Percentiles rank a stretch among this genome's conserved stretches.
These are phyloP conservation scores for Phataginus tetradactyla DNA, from an alignment of 2,797 vertebrate genomes.

Conservation along the genomic window DNA sequence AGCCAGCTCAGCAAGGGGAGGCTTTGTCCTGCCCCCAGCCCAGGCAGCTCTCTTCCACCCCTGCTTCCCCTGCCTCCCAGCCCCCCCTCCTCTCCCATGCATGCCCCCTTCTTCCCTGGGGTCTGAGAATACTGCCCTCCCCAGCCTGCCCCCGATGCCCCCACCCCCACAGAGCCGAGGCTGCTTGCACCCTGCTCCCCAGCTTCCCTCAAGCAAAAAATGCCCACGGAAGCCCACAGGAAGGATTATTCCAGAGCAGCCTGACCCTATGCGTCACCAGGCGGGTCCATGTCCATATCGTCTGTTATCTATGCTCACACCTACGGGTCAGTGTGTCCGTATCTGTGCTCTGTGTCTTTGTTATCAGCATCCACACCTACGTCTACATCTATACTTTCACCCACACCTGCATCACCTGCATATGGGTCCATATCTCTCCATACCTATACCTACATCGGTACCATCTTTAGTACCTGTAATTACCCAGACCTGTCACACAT, in stretches of 20 bases:
- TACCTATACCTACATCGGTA: too few species aligned
- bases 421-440: too few species aligned
- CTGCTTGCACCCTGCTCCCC: neutral
- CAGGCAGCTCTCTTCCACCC: too few species aligned
- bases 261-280: too few species aligned
- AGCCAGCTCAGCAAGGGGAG: neutral
- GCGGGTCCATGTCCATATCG: too few species aligned
- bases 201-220: neutral
- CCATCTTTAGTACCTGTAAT: neutral
- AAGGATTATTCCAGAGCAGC: neutral
- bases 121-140: neutral
- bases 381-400: neutral
- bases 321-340: too few species aligned
- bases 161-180: neutral
- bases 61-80: too few species aligned
- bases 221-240: neutral
- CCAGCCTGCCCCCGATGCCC: neutral
- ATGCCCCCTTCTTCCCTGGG: too few species aligned
- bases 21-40: neutral
- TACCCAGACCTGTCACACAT: neutral
- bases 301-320: too few species aligned
- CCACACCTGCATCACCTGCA: too few species aligned
- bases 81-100: neutral
- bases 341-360: too few species aligned
- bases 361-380: too few species aligned